A percentile compares a stretch with the other conserved stretches of the same genome.
phyloP scores from a whole-genome alignment of 2,888 invertebrate species.

The Drosophila pegasa region DNA sequence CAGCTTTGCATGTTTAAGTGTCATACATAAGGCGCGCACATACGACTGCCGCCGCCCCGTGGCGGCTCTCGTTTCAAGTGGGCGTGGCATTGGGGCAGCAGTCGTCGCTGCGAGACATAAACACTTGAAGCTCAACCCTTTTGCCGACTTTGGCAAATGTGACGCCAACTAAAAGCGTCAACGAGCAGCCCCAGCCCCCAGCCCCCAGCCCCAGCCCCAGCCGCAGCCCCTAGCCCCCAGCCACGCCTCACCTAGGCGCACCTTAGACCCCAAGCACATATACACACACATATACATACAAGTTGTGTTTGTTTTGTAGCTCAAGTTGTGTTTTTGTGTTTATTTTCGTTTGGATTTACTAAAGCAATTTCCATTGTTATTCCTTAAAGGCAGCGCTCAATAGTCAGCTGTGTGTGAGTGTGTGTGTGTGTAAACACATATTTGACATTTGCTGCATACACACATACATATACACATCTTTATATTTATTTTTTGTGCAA shows the following conservation, averaged over 20 bases:
- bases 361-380: conserved; percentile 80
- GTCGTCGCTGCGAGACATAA: conserved; percentile 43
- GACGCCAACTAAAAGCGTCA: conserved; percentile 56
- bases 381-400: conserved; percentile 57
- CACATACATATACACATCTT: background rate
- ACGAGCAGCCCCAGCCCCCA: conserved; percentile 40
- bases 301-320: conserved; percentile 69
- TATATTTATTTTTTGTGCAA: conserved; percentile 71
- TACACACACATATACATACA: background rate
- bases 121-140: conserved; percentile 75
- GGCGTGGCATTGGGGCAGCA: conserved; percentile 58
- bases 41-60: conserved; percentile 24
- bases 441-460: conserved; percentile 72
- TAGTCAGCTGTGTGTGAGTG: conserved; percentile 9
- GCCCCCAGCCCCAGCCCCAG: no score
- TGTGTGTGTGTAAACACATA: conserved; percentile 67
- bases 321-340: conserved; percentile 79
- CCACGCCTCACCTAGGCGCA: conserved; percentile 59
- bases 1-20: conserved; percentile 79
- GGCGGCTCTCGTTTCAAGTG: conserved; percentile 9
- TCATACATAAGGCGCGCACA: conserved; percentile 73
- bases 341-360: conserved; percentile 78
- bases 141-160: conserved; percentile 65
- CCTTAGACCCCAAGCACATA: conserved; percentile 32
- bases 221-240: no score